Evolutionary conservation across 1,140 invertebrate genomes (phyloP).

Genomic region (Drosophila willistoni): DNA sequence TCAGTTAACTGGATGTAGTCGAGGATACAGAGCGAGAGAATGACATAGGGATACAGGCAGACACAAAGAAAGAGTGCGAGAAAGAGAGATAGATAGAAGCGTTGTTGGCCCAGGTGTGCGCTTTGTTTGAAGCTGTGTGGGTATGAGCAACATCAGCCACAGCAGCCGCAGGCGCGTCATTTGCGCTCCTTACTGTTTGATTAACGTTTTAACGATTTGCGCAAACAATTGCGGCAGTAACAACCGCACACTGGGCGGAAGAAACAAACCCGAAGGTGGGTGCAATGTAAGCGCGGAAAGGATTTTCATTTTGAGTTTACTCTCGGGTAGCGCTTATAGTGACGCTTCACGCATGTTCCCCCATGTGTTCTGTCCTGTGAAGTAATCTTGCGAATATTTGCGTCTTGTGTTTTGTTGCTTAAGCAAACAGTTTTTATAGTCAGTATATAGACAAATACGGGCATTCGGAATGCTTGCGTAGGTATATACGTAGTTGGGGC

Average conservation of each 20-base stretch:
- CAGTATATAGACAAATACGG: not conserved
- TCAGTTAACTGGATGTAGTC: slow-evolving; percentile 49
- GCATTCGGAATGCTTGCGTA: no score
- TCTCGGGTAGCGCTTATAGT: slow-evolving; percentile 19
- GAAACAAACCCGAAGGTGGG: slow-evolving; percentile 4
- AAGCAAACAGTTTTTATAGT: slow-evolving; percentile 11
- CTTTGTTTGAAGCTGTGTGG: slow-evolving; percentile 47
- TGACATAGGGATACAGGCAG: not conserved
- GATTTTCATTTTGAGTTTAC: slow-evolving; percentile 43
- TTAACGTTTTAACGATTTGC: slow-evolving; percentile 78
- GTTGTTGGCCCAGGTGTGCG: slow-evolving; percentile 33
- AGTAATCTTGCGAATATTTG: slow-evolving; percentile 14
- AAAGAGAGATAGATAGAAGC: not conserved
- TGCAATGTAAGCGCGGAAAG: slow-evolving; percentile 17
- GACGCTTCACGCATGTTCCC: not conserved
- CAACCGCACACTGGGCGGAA: slow-evolving; percentile 29
- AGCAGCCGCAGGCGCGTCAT: slow-evolving; percentile 53
- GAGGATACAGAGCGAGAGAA: slow-evolving; percentile 35
- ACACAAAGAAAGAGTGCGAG: not conserved
- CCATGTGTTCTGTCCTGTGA: not conserved
- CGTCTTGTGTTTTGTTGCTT: not conserved
- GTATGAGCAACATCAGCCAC: not conserved
- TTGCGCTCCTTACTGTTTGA: slow-evolving; percentile 76
- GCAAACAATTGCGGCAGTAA: slow-evolving; percentile 72
- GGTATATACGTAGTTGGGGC: not conserved